Base-by-base conservation (phyloP, 2,888 invertebrate species). In the Leptinotarsa peninsularis region DNA sequence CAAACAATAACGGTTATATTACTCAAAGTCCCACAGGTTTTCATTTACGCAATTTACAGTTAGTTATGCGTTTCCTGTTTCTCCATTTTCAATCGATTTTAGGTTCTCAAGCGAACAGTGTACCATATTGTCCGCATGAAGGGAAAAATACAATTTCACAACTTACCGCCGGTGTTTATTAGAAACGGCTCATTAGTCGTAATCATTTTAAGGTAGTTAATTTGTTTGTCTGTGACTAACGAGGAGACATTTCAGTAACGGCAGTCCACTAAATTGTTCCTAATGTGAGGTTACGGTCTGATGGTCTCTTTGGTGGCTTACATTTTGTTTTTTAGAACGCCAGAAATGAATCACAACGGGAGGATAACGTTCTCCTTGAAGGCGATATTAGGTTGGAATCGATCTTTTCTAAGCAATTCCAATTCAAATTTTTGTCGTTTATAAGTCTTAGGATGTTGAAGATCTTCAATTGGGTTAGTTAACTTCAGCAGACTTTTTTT, bases 41-140 rank as follows among this genome's bases (percentile, higher is more conserved):
- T 58, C 58, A 21, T 58, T 58, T 58, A 58, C 58, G 21, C 58
- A 21, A 58, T 58, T 18, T 1, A 58, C 58, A 58, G 58, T 21
- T 58, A 58, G 58, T 58, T 54, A 7, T 54, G 7, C 54, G 54
- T 54, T 52, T 52, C 52, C 52, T 58, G 58, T 58, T 58, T 58
- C 58, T 4, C 58, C 1, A 21, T 58, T 58, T 58, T 58, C 58
- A 0, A 2, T 18, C 21, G 58, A 21, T 58, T 21, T 58, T 14
- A 14, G 14, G 21, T 58, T 58, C 58, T 21, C 58, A 58, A 21
- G 4, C 13, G 21, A 58, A 58, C 4, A 14, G 7, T n/a, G 23
- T 58, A 14, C 58, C 58, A 58, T 21, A 58, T 21, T 23, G 58
- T 58, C 23, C 18, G 58, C 58, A 21, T 58, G 58, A 58, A 18